These are phyloP conservation scores for Excalfactoria chinensis DNA, from an alignment of 2,113 vertebrate genomes.

Conservation along the genomic window DNA sequence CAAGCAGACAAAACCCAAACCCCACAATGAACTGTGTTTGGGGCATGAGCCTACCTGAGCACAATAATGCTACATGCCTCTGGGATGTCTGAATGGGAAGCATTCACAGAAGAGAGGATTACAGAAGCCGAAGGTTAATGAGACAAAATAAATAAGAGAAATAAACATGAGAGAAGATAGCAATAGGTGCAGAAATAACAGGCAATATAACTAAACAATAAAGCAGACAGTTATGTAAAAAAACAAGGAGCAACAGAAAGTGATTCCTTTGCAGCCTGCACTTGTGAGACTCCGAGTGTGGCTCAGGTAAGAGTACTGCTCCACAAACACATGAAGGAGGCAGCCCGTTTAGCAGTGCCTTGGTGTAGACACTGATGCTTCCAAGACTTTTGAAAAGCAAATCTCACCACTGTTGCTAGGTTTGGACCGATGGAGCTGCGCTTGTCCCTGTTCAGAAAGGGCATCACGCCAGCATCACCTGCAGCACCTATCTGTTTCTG, in stretches of 20 bases:
- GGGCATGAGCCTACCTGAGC: not conserved
- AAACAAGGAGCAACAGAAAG: not conserved
- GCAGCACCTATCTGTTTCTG: not conserved
- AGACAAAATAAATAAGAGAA: not conserved
- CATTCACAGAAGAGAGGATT: not conserved
- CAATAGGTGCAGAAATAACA: not conserved
- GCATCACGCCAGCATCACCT: not conserved
- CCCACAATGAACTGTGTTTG: not conserved
- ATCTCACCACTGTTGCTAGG: not conserved
- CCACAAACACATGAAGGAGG: not conserved
- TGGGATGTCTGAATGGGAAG: not conserved
- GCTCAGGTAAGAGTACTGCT: not conserved
- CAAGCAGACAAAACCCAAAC: not conserved
- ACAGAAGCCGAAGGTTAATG: not conserved
- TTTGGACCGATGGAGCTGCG: not conserved
- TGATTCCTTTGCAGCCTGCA: not conserved
- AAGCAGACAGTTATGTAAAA: not conserved
- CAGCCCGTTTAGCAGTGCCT: not conserved
- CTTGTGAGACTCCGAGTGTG: not conserved
- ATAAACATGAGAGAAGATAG: not conserved
- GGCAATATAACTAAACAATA: not conserved
- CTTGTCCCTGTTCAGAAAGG: not conserved
- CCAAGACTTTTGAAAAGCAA: constrained; percentile 13
- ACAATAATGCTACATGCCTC: constrained; percentile 6
- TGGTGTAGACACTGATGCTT: not conserved